phyloP scores from a whole-genome alignment of 2,888 invertebrate species.

The Mycalesis mineus region DNA sequence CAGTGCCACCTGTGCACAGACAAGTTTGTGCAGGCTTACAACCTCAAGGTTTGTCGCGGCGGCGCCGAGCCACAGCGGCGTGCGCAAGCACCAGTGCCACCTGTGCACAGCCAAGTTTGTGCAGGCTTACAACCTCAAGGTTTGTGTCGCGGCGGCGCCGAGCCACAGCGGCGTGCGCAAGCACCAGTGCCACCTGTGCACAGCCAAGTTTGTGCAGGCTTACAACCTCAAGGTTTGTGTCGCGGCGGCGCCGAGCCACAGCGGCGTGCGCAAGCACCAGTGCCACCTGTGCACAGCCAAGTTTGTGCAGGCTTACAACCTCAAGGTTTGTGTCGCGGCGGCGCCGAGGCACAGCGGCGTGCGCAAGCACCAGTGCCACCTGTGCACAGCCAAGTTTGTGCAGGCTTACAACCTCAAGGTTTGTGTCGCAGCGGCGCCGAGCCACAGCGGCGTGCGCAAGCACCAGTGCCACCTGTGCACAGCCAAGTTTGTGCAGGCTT shows the following conservation, averaged over 20 bases:
- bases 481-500: conserved; percentile 69
- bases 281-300: conserved; percentile 83
- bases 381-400: conserved; percentile 80
- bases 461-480: conserved; percentile 84
- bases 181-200: conserved; percentile 83
- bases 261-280: conserved; percentile 82
- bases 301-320: conserved; percentile 66
- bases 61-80: conserved; percentile 78
- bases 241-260: conserved; percentile 60
- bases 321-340: conserved; percentile 52
- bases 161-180: conserved; percentile 83
- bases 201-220: conserved; percentile 72
- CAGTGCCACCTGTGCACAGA: conserved; percentile 84
- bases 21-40: conserved; percentile 67
- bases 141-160: conserved; percentile 32
- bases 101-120: conserved; percentile 80
- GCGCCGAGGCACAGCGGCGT: conserved; percentile 80
- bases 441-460: conserved; percentile 82
- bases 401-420: conserved; percentile 71
- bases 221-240: conserved; percentile 65
- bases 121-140: conserved; percentile 69
- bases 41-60: conserved; percentile 56
- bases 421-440: conserved; percentile 19
- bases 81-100: conserved; percentile 83
- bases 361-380: conserved; percentile 83